These are phyloP conservation scores for Telmatochromis brachygnathus DNA, from an alignment of 2,113 vertebrate genomes.

Conservation along the genomic window DNA sequence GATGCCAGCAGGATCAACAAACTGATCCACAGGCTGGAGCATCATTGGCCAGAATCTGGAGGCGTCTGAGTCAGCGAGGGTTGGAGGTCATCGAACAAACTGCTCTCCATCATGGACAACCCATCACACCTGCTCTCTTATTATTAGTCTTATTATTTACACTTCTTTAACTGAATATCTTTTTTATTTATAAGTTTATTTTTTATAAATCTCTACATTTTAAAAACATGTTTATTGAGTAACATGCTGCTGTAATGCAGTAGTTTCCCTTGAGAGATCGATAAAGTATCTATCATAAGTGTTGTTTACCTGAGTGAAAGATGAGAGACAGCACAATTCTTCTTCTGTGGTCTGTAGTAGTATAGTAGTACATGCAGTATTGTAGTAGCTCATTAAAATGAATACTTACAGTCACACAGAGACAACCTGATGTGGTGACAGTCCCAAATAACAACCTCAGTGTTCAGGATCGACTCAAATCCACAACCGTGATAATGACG, in stretches of 20 bases:
- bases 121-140: background rate
- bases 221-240: background rate
- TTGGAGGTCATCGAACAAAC: background rate
- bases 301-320: background rate
- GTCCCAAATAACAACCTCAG: background rate
- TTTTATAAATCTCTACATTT: background rate
- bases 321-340: background rate
- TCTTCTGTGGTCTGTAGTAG: background rate
- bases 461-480: background rate
- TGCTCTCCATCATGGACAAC: background rate
- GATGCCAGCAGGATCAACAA: background rate
- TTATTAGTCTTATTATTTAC: background rate
- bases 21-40: background rate
- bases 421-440: background rate
- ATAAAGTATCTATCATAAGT: background rate
- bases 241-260: background rate
- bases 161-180: background rate
- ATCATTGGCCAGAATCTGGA: background rate
- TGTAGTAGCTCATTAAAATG: background rate
- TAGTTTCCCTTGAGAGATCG: background rate
- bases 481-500: background rate
- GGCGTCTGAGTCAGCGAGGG: background rate
- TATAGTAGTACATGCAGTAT: background rate
- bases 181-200: background rate
- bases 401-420: background rate